Conservation (phyloP, 2,888 invertebrate genomes). For the Athrips mouffetella region DNA sequence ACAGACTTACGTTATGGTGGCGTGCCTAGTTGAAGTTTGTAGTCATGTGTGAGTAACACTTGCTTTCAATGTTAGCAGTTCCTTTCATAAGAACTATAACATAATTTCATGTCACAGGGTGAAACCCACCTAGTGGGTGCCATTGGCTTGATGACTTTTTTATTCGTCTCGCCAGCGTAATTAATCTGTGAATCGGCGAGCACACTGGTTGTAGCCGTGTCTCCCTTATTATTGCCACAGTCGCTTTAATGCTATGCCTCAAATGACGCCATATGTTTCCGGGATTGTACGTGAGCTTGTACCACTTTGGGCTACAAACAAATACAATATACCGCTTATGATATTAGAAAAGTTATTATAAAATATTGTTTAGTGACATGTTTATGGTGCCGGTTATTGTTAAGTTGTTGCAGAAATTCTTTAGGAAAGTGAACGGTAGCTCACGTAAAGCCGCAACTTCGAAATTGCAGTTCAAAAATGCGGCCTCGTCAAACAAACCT, state of each 20-base stretch:
- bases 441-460: too few relatives aligned
- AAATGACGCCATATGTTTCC: neutral
- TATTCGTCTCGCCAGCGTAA: constrained; percentile 7
- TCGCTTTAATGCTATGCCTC: neutral
- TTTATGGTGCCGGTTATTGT: too few relatives aligned
- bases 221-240: neutral
- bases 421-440: too few relatives aligned
- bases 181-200: constrained; percentile 2
- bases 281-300: neutral
- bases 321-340: neutral
- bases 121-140: too few relatives aligned
- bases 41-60: too few relatives aligned
- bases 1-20: too few relatives aligned
- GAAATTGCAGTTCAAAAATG: too few relatives aligned
- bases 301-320: neutral
- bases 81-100: too few relatives aligned
- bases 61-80: too few relatives aligned
- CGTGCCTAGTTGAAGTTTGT: too few relatives aligned
- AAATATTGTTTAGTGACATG: neutral
- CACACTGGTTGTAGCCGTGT: constrained; percentile 4
- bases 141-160: constrained; percentile 9
- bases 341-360: neutral
- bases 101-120: too few relatives aligned
- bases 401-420: too few relatives aligned
- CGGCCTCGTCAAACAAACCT: neutral